Evolutionary conservation across 2,797 vertebrate genomes (phyloP).

Genomic region (Eulemur coronatus): DNA sequence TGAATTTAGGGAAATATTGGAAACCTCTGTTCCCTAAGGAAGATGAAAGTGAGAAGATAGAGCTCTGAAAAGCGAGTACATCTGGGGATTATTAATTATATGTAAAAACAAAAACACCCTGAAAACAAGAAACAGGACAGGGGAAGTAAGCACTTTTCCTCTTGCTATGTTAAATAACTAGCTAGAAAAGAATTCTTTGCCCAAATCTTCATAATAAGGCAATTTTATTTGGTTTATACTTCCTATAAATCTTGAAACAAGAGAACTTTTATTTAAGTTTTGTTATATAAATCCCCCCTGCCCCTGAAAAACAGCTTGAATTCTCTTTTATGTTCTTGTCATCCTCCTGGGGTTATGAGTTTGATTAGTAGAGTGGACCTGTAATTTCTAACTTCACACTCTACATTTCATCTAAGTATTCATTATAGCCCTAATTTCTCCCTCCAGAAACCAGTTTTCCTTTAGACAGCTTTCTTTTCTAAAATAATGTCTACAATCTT

Average conservation of each 20-base stretch:
- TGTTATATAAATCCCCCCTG: conserved; percentile 58
- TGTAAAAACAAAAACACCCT: conserved; percentile 73
- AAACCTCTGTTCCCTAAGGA: conserved; percentile 68
- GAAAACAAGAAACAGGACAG: conserved; percentile 62
- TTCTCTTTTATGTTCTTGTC: conserved; percentile 73
- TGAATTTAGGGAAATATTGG: conserved; percentile 62
- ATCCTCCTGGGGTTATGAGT: conserved; percentile 65
- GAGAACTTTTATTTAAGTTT: conserved; percentile 66
- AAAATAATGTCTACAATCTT: conserved; percentile 25
- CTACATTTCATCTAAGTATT: conserved; percentile 57
- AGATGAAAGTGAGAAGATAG: conserved; percentile 77
- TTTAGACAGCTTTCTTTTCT: conserved; percentile 44
- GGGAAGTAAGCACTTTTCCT: conserved; percentile 46
- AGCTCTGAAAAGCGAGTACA: conserved; percentile 62
- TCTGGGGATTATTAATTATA: conserved; percentile 76
- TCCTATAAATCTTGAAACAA: conserved; percentile 74
- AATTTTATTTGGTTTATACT: conserved; percentile 76
- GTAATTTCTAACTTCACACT: conserved; percentile 70
- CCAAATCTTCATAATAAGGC: conserved; percentile 70
- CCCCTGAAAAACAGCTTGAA: conserved; percentile 70
- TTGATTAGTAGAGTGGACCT: conserved; percentile 67
- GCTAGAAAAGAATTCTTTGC: conserved; percentile 54
- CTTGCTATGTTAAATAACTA: conserved; percentile 50
- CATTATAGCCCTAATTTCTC: conserved; percentile 58
- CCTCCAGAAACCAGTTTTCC: conserved; percentile 55